These are phyloP conservation scores for Microvelia longipes DNA, from an alignment of 1,140 invertebrate species.

Conservation along the genomic window DNA sequence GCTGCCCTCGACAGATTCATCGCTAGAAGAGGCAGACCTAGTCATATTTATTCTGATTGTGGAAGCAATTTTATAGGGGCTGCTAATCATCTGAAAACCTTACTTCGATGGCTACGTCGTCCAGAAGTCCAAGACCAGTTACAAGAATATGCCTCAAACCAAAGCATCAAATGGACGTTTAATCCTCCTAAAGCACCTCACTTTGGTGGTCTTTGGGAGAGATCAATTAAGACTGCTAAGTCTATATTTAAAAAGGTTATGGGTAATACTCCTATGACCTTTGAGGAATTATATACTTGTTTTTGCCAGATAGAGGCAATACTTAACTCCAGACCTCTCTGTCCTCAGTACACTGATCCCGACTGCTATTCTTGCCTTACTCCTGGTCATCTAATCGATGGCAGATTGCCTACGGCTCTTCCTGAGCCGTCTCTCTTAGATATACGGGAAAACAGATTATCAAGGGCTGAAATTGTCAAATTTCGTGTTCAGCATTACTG, in stretches of 20 bases:
- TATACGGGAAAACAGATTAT: slow-evolving; percentile 5
- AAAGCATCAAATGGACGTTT: slow-evolving; percentile 1
- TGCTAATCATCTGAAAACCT: slow-evolving; percentile 21
- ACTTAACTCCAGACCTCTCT: slow-evolving; percentile 23
- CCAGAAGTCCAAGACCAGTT: neutral
- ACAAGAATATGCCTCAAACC: neutral
- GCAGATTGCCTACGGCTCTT: slow-evolving; percentile 10
- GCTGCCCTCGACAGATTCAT: slow-evolving; percentile 27
- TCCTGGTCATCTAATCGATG: neutral
- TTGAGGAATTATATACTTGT: slow-evolving; percentile 24
- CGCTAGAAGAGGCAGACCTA: slow-evolving; percentile 23
- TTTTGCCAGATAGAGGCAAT: slow-evolving; percentile 22
- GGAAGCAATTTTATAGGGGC: slow-evolving; percentile 30
- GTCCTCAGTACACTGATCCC: neutral
- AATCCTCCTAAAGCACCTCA: slow-evolving; percentile 21
- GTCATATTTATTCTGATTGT: slow-evolving; percentile 26
- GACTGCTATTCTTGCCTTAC: slow-evolving; percentile 3
- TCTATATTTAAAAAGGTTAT: slow-evolving; percentile 14
- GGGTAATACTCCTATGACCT: slow-evolving; percentile 13
- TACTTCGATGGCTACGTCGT: slow-evolving; percentile 8
- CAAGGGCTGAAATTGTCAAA: slow-evolving; percentile 10
- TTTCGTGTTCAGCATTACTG: slow-evolving; percentile 9
- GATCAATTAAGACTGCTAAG: slow-evolving; percentile 25
- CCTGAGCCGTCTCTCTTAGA: slow-evolving; percentile 20
- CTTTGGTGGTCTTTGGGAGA: slow-evolving; percentile 27